Conservation (phyloP, 2,113 vertebrate species). For the Anguilla japonica region DNA sequence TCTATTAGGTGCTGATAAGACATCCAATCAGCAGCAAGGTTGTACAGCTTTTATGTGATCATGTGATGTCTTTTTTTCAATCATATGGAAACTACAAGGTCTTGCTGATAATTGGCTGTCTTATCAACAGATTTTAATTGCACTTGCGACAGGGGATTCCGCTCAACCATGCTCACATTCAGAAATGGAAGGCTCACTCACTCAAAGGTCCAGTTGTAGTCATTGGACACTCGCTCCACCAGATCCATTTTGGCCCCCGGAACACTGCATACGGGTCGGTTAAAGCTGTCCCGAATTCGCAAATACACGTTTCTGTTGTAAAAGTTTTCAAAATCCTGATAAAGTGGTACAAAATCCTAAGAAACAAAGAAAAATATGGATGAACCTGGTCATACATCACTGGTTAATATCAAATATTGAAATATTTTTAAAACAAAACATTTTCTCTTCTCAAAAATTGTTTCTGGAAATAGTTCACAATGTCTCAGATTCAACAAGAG, state of each 20-base stretch:
- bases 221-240: conserved; percentile 78
- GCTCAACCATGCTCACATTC: neutral
- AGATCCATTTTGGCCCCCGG: conserved; percentile 87
- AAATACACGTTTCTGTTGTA: conserved; percentile 93
- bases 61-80: too few species aligned
- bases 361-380: conserved; percentile 32
- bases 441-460: neutral
- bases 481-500: too few species aligned
- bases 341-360: conserved; percentile 91
- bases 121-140: neutral
- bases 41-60: too few species aligned
- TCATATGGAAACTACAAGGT: too few species aligned
- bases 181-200: conserved; percentile 61
- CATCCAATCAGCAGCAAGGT: too few species aligned
- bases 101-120: neutral
- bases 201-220: conserved; percentile 96
- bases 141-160: neutral
- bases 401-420: neutral
- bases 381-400: neutral
- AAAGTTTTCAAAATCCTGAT: conserved; percentile 95
- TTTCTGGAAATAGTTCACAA: neutral
- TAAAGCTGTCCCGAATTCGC: conserved; percentile 91
- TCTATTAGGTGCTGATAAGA: too few species aligned
- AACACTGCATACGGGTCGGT: conserved; percentile 86
- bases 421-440: neutral